Evolutionary conservation across 2,888 invertebrate genomes (phyloP), one percentile per base, ranked within the genome.

Genomic region (Drosophila nigricruria): DNA sequence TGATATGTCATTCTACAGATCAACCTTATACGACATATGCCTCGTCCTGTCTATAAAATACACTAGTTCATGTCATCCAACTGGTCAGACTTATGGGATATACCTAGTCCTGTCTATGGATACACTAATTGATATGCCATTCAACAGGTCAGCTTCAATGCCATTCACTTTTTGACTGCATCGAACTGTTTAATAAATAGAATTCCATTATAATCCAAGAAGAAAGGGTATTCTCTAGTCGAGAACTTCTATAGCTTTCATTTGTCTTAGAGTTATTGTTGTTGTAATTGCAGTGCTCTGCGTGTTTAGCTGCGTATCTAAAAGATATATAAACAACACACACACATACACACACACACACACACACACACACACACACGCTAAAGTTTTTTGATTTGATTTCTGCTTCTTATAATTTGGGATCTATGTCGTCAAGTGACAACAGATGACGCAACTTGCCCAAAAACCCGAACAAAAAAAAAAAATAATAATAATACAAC

Each of bases 401-500:
- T 61, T 66, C 38, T 40, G 38, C 57, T 67, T 30, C 20, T 61
- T 61, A 57, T 38, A 36, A 54, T 58, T 73, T 62, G 61, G 52
- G 52, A 64, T 73, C 50, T 42, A 36, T 45, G 69, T 72, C 45
- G 66, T 58, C 74, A 73, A 73, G 42, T 76, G 76, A 70, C 63
- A 76, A 76, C 76, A 76, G 60, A 70, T 70, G 74, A 70, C 71
- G 76, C 63, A 74, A 76, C 73, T 75, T 73, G 45, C 49, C 70
- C 60, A 56, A 73, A 56, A 73, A 68, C 47, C 14, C 34, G 25
- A 69, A 50, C 18, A n/a, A 25, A 53, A 59, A 2, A 30, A 18
- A 30, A 20, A 32, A 49, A 3, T 34, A 16, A 50, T 6, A 34
- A 20, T n/a, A 50, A 49, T 32, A 49, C 12, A 50, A 53, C 50